Base-by-base conservation (phyloP, 2,113 vertebrate genomes). In the Colius striatus region DNA sequence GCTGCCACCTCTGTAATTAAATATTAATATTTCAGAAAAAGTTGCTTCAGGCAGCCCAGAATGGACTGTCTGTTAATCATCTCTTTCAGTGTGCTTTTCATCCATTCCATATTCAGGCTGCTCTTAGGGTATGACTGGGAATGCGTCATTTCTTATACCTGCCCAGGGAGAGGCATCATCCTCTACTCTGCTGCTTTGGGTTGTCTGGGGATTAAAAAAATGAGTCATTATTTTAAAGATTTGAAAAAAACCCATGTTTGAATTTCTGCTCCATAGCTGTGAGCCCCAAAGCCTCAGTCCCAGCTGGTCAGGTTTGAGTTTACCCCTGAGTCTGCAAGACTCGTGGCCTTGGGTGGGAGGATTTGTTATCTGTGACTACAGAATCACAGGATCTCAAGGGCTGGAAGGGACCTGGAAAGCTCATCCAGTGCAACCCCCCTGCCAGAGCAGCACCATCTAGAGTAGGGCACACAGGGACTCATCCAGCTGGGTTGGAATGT, bases 21-120 rank as follows among this genome's bases (percentile, higher is more conserved):
- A 97, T 97, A 97, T 97, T 97, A 97, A 95, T 96, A 96, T 96
- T 94, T 96, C 89, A 96, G 82, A 95, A 97, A 96, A 94, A 95
- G 30, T 91, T 88, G 81, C 90, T 97, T 96, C 96, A 91, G 79
- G 77, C 95, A 88, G 50, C 62, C 43, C 58, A 54, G 94, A 93
- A 92, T 67, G 65, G 78, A 81, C 70, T 71, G 29, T 75, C 90
- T 94, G 78, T 94, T 94, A 96, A 97, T 97, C 73, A 96, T 88
- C 21, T 91, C 75, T 95, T 95, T 92, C 92, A 78, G 75, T 67
- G 54, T 85, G 70, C 50, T 87, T 89, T 90, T 94, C 94, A 90
- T 92, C 74, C 92, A 58, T 82, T 89, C 66, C 73, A 60, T 78
- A 91, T 89, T 95, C 83, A 88, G 90, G 43, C 53, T 89, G 58